These are phyloP conservation scores for Amaurobius ferox DNA, from an alignment of 2,888 invertebrate species.

Conservation along the genomic window DNA sequence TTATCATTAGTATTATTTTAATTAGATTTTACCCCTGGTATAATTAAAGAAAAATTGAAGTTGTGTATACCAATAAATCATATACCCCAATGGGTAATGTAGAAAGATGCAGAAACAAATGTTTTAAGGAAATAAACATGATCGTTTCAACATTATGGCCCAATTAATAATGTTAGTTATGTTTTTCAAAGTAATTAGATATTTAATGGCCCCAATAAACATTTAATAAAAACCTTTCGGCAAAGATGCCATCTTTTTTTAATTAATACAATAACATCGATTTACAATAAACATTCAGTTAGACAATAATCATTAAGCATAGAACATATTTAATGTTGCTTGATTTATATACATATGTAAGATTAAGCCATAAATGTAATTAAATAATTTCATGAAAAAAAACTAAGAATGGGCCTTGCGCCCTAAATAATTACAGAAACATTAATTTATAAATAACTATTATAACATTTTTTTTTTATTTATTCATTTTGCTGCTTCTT, in stretches of 20 bases:
- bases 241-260: neutral
- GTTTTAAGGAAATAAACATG: neutral
- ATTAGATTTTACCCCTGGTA: neutral
- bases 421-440: too few relatives aligned
- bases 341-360: neutral
- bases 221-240: neutral
- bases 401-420: neutral
- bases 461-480: too few relatives aligned
- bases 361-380: neutral
- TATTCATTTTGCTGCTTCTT: too few relatives aligned
- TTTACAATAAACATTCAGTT: constrained; percentile 12
- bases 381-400: neutral
- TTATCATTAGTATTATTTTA: constrained; percentile 1
- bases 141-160: neutral
- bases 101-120: neutral
- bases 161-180: constrained; percentile 2
- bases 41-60: neutral
- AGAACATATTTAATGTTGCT: neutral
- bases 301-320: neutral
- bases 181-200: neutral
- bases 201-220: neutral
- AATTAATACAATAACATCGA: neutral
- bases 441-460: too few relatives aligned
- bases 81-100: neutral
- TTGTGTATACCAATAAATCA: neutral